Evolutionary conservation across 2,888 invertebrate genomes (phyloP).

Genomic region (Hymenopus coronatus): DNA sequence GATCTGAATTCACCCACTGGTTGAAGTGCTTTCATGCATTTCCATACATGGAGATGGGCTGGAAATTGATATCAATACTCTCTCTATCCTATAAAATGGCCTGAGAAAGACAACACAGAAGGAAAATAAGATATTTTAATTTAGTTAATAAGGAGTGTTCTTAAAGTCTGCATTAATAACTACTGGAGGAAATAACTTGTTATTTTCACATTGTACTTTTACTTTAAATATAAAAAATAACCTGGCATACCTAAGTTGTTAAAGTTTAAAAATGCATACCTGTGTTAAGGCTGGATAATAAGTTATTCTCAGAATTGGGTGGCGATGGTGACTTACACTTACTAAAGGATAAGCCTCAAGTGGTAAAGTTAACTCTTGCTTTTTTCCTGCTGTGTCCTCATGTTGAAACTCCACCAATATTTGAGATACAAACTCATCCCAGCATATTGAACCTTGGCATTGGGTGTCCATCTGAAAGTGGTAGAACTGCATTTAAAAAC

Average conservation of each 20-base stretch:
- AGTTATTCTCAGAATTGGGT: constrained; percentile 62
- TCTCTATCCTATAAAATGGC: too few species aligned
- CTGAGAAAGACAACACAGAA: too few species aligned
- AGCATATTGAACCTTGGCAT: constrained; percentile 42
- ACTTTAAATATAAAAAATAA: not conserved
- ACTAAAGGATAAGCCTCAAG: constrained; percentile 59
- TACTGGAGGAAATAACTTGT: too few species aligned
- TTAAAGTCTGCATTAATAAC: too few species aligned
- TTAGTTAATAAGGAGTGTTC: too few species aligned
- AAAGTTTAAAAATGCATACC: constrained; percentile 41
- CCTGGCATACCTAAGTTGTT: not conserved
- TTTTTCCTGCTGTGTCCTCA: constrained; percentile 61
- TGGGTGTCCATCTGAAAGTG: constrained; percentile 11
- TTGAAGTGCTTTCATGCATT: too few species aligned
- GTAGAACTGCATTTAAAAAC: not conserved
- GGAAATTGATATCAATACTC: too few species aligned
- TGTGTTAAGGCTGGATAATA: constrained; percentile 60
- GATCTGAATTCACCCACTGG: too few species aligned
- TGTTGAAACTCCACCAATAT: constrained; percentile 69
- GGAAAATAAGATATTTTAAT: too few species aligned
- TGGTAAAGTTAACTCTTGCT: constrained; percentile 60
- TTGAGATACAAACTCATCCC: constrained; percentile 78
- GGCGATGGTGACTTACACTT: constrained; percentile 65
- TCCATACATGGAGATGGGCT: too few species aligned
- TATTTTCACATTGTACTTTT: too few species aligned